These are phyloP conservation scores for Hirtodrosophila alboralis DNA, from an alignment of 2,888 invertebrate genomes.

Conservation along the genomic window DNA sequence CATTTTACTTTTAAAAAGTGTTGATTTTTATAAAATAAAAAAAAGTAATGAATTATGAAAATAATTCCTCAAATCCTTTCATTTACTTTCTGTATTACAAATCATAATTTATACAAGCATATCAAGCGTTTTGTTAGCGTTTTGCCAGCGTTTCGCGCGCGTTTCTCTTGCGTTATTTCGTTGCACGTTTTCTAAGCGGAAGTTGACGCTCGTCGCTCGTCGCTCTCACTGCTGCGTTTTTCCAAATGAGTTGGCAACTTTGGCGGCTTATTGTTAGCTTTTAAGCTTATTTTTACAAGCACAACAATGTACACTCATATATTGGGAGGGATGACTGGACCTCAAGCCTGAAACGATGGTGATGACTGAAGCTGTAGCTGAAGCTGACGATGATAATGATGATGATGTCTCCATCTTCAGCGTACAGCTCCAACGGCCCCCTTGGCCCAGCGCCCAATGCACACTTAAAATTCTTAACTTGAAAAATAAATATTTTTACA, in stretches of 20 bases:
- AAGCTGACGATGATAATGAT: constrained; percentile 15
- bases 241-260: constrained; percentile 79
- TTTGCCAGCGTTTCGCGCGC: constrained; percentile 13
- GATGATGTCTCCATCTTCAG: constrained; percentile 72
- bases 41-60: too few relatives aligned
- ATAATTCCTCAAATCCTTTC: too few relatives aligned
- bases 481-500: constrained; percentile 83
- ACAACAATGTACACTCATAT: constrained; percentile 63
- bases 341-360: constrained; percentile 2
- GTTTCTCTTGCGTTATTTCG: constrained; percentile 35
- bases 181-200: constrained; percentile 70
- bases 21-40: too few relatives aligned
- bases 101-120: too few relatives aligned
- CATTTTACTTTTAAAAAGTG: too few relatives aligned
- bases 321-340: constrained; percentile 64
- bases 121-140: background rate
- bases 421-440: constrained; percentile 10
- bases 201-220: constrained; percentile 59
- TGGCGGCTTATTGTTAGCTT: constrained; percentile 76
- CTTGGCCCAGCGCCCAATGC: constrained; percentile 61
- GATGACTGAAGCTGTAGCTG: background rate
- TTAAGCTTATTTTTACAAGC: constrained; percentile 79
- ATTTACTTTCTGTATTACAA: too few relatives aligned
- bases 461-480: constrained; percentile 82
- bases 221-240: constrained; percentile 57